Conservation (phyloP, 2,888 invertebrate genomes). For the Chloroclysta siterata region DNA sequence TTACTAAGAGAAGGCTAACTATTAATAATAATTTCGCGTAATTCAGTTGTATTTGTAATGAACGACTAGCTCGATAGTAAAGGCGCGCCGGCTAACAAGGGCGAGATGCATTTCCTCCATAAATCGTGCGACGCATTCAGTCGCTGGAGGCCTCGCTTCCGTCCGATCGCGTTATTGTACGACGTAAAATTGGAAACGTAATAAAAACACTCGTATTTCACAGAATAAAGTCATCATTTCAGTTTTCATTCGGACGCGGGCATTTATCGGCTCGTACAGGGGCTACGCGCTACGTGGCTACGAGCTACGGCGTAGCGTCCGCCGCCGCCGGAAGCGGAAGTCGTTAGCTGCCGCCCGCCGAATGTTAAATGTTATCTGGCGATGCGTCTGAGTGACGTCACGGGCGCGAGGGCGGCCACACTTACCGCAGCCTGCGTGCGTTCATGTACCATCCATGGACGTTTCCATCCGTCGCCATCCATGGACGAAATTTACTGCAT, state of each 20-base stretch:
- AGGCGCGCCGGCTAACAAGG: neutral
- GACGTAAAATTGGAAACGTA: slow-evolving; percentile 47
- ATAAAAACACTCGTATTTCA: slow-evolving; percentile 60
- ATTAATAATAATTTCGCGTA: neutral
- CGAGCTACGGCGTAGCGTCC: slow-evolving; percentile 47
- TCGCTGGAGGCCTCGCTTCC: slow-evolving; percentile 14
- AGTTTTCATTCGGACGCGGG: slow-evolving; percentile 45
- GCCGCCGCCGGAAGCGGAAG: slow-evolving; percentile 71
- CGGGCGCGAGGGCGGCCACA: slow-evolving; percentile 8
- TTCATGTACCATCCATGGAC: too few relatives aligned
- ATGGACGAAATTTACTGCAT: neutral
- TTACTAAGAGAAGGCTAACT: too few relatives aligned
- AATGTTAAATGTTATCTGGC: slow-evolving; percentile 51
- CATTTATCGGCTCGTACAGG: slow-evolving; percentile 42
- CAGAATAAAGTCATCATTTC: slow-evolving; percentile 54
- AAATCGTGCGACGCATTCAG: neutral
- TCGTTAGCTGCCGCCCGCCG: slow-evolving; percentile 61
- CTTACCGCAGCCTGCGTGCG: too few relatives aligned
- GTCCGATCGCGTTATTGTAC: slow-evolving; percentile 39
- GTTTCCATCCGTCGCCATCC: too few relatives aligned
- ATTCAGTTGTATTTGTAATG: neutral
- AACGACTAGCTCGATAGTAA: neutral
- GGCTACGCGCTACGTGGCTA: slow-evolving; percentile 43
- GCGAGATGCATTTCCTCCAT: slow-evolving; percentile 1
- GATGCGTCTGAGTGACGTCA: slow-evolving; percentile 38